Percentiles rank a stretch among this genome's conserved stretches.
phyloP scores from a whole-genome alignment of 2,113 vertebrate genomes.

The Microcebus tavaratra region DNA sequence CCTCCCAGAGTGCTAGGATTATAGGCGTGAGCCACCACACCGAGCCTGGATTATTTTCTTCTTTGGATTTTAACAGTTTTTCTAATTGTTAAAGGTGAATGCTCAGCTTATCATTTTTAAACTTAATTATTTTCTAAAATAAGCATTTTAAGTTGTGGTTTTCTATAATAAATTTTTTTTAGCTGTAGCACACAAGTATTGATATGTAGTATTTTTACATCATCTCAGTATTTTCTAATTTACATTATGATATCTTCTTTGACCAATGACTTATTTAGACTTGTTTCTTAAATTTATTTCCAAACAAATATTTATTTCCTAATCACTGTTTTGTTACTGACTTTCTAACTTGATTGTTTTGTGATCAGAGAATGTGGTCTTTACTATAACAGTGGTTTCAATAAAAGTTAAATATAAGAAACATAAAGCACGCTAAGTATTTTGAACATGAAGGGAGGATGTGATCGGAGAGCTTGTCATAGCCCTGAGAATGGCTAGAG shows the following conservation, averaged over 20 bases:
- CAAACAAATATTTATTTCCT: background rate
- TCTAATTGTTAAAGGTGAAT: background rate
- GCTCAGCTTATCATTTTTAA: background rate
- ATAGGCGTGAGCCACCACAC: no score
- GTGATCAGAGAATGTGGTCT: background rate
- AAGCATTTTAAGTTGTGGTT: background rate
- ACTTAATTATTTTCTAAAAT: background rate
- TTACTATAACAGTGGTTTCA: background rate
- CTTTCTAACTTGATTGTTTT: background rate
- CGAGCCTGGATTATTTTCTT: background rate
- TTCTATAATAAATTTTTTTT: background rate
- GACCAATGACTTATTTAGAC: background rate
- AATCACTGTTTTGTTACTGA: background rate
- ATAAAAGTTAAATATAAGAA: background rate
- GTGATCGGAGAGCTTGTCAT: no score
- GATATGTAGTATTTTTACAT: background rate
- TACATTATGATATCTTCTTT: background rate
- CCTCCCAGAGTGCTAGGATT: no score
- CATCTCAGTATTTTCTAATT: background rate
- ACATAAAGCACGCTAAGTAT: background rate
- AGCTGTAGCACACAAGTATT: fast-evolving
- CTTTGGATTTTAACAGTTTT: background rate
- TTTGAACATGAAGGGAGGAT: background rate
- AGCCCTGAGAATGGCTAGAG: background rate
- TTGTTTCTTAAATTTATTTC: background rate